phyloP scores from a whole-genome alignment of 2,888 invertebrate species.

The Brachyptera putata region DNA sequence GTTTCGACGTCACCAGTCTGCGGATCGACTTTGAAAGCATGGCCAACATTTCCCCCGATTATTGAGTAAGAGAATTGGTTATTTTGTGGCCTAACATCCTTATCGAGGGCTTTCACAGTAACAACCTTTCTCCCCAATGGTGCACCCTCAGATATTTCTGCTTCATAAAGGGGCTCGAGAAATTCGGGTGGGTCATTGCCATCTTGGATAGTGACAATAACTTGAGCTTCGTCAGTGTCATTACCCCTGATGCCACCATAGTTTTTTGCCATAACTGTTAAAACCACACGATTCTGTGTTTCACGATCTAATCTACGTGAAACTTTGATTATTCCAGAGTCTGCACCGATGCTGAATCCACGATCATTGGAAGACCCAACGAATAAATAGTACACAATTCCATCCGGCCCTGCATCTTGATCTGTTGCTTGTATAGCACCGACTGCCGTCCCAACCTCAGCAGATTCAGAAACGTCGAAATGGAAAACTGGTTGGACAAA shows the following conservation, averaged over 20 bases:
- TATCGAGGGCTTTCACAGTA: conserved; percentile 81
- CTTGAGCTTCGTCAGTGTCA: conserved; percentile 92
- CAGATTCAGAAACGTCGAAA: conserved; percentile 89
- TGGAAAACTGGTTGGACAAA: conserved; percentile 87
- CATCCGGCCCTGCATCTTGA: conserved; percentile 83
- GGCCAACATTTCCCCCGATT: conserved; percentile 75
- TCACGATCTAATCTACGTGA: conserved; percentile 78
- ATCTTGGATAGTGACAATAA: conserved; percentile 89
- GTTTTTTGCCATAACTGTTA: conserved; percentile 93
- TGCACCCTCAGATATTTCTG: conserved; percentile 77
- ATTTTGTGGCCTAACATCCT: conserved; percentile 85
- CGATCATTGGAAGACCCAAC: conserved; percentile 90
- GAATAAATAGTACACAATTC: conserved; percentile 84
- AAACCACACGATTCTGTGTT: conserved; percentile 81
- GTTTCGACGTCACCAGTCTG: conserved; percentile 78
- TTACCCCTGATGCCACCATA: conserved; percentile 90
- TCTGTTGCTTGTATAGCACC: conserved; percentile 85
- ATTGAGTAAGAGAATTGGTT: conserved; percentile 90
- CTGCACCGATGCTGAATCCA: conserved; percentile 81
- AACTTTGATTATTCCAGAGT: conserved; percentile 79
- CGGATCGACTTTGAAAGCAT: conserved; percentile 83
- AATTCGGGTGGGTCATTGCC: conserved; percentile 96
- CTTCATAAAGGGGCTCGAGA: conserved; percentile 69
- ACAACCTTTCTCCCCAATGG: conserved; percentile 66
- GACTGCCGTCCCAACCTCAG: conserved; percentile 77